Conservation (phyloP, 2,113 vertebrate genomes). For the Pollachius pollachius region DNA sequence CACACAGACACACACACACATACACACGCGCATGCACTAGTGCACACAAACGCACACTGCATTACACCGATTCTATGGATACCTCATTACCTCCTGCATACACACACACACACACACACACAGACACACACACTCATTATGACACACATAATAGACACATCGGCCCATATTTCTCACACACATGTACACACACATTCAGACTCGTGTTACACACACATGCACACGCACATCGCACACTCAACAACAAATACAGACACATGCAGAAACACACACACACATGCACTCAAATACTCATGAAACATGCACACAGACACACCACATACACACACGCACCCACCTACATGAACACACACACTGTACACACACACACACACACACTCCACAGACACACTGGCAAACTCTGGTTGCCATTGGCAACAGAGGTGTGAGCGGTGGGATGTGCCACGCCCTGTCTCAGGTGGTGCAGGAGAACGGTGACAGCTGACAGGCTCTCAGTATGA, state of each 20-base stretch:
- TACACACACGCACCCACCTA: not conserved
- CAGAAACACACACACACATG: not conserved
- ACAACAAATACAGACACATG: too few relatives aligned
- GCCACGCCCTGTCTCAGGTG: conserved; percentile 72
- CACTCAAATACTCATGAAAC: not conserved
- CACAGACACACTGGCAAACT: conserved; percentile 12
- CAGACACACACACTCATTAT: not conserved
- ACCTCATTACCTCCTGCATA: not conserved
- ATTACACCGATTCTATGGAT: not conserved
- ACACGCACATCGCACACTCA: too few relatives aligned
- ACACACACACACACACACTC: conserved; percentile 1
- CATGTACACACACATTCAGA: too few relatives aligned
- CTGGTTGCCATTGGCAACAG: conserved; percentile 70
- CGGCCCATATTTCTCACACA: too few relatives aligned
- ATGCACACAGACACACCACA: not conserved
- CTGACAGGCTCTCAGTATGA: conserved; percentile 54
- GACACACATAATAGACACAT: too few relatives aligned
- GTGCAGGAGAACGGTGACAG: conserved; percentile 66
- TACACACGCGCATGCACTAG: too few relatives aligned
- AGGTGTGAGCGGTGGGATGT: conserved; percentile 70
- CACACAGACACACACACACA: too few relatives aligned
- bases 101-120: not conserved
- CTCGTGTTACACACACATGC: too few relatives aligned
- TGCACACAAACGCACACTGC: too few relatives aligned
- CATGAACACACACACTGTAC: not conserved